A percentile compares a stretch with the other conserved stretches of the same genome.
Evolutionary conservation across 2,888 invertebrate genomes (phyloP).

Genomic region (Drosophila percnosoma): DNA sequence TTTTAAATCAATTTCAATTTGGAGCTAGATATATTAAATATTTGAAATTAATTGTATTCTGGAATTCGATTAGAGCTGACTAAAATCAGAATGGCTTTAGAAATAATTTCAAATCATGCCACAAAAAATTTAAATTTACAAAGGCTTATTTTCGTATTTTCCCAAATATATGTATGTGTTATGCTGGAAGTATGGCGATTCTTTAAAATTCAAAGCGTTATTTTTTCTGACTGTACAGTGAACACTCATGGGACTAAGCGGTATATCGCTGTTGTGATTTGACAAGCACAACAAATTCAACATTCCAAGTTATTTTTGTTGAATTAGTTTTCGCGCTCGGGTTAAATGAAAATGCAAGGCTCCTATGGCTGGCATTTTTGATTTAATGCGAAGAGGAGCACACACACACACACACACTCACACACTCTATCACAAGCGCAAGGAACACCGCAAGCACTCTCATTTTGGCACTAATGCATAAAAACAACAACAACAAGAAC

Average conservation of each 20-base stretch:
- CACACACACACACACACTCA: background rate
- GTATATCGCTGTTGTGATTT: constrained; percentile 14
- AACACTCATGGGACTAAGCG: background rate
- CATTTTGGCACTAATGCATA: constrained; percentile 35
- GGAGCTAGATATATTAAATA: background rate
- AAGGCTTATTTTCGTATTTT: background rate
- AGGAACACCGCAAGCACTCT: constrained; percentile 31
- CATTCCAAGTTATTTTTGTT: constrained; percentile 27
- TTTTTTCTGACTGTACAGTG: background rate
- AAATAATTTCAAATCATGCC: background rate
- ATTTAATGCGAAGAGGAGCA: constrained; percentile 58
- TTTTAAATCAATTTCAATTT: background rate
- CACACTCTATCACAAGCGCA: constrained; percentile 8
- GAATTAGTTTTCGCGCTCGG: constrained; percentile 50
- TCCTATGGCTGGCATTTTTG: constrained; percentile 56
- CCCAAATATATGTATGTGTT: background rate
- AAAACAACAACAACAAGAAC: constrained; percentile 18
- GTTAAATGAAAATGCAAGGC: constrained; percentile 75
- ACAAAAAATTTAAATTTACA: background rate
- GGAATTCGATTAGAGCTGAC: background rate
- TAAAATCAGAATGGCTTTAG: background rate
- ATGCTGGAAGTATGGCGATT: background rate
- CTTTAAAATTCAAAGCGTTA: background rate
- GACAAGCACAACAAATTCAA: background rate
- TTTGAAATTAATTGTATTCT: rapidly evolving